Evolutionary conservation across 2,113 vertebrate genomes (phyloP), one percentile per base, ranked within the genome.

Genomic region (Leptobrachium leishanense): DNA sequence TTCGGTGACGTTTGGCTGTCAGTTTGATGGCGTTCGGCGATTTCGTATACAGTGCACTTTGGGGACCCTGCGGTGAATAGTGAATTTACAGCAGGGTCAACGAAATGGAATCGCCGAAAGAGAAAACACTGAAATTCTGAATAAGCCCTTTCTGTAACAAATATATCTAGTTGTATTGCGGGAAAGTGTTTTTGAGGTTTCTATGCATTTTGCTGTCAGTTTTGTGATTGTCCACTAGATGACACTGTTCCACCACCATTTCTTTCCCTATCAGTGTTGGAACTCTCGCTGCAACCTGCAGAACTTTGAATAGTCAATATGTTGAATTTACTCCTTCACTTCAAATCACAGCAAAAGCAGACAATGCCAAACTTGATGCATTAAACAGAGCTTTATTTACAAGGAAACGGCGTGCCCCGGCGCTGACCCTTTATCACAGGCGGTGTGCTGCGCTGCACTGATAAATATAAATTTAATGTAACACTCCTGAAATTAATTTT

Each of bases 341-440:
- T 79, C 59, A 72, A 72, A 72, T 79, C 76, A 65, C 69, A 65
- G 76, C 76, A 79, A 64, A 65, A 63, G 42, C 76, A 79, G 76
- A 72, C 69, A 79, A 65, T 79, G 76, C 68, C 76, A 79, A 72
- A 79, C 57, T 79, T 65, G 76, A 64, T 72, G 75, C 75, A 77
- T 77, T 68, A 77, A 77, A 69, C 75, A 77, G 63, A 77, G 57
- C 76, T 72, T 79, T 79, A 71, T 79, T 72, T 79, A 79, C 68
- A 72, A 62, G 57, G 59, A 71, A 63, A 65, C 57, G 75, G 75
- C 75, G 9, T 77, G 75, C 66, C 66, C 75, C 65, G 2, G 53
- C 31, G 40, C 66, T 77, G 75, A 77, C 75, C 75, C 75, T 69
- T 59, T 69, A 69, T 44, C 66, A 44, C 65, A 53, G 65, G 66